Base-by-base conservation (phyloP, 2,797 vertebrate species). In the Pristis pectinata region DNA sequence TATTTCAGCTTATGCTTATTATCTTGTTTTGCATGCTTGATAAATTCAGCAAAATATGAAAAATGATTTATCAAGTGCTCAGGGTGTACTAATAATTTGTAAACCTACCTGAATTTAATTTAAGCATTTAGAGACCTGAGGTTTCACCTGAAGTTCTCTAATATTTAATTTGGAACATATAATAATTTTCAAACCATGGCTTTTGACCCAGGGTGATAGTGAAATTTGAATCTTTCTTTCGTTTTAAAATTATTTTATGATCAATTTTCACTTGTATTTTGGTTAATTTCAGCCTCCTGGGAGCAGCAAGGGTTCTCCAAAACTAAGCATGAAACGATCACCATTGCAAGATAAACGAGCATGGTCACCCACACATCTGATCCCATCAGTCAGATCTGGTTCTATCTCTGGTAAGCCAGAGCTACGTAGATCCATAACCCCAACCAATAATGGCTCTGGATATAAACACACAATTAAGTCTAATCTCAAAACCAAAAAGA, bases 401-500 rank as follows among this genome's bases (percentile, higher is more conserved):
- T 67, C 95, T 56, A 79, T 94, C 93, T 95, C 95, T 94, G 94
- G 95, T 94, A 97, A 96, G 95, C 94, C 82, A 93, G 95, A 97
- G 44, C 0, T 94, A 77, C 96, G 96, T 94, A 96, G 95, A 70
- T 37, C 94, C 24, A 64, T 79, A 64, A 70, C 95, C 41, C 95
- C 95, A 95, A 95, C 96, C 91, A 95, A 56, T 49, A 95, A 95
- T 61, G 95, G 94, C 94, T 53, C 87, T 89, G 94, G 95, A 96
- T 94, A 95, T 95, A 96, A 96, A 95, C 70, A 34, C 77, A 37
- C 95, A 0, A 8, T 95, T 22, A 97, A 97, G 96, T 53, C 96
- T 95, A 76, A 94, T 59, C 94, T 95, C 74, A 96, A 96, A 96
- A 95, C 95, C 93, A 97, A 97, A 95, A 97, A 97, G 95, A 97